These are phyloP conservation scores for Conomelus anceps DNA, from an alignment of 2,888 invertebrate species.

Conservation along the genomic window DNA sequence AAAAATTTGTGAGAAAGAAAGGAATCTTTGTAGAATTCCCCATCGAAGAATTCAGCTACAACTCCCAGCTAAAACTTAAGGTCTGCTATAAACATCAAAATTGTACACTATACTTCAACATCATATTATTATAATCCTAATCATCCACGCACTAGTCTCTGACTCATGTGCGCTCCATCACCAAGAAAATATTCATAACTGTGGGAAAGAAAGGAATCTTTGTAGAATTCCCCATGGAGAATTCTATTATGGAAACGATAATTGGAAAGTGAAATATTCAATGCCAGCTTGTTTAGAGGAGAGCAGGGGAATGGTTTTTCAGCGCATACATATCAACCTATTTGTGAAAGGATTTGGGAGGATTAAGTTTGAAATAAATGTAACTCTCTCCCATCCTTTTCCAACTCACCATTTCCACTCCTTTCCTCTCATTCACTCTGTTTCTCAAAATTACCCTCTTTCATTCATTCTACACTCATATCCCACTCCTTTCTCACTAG, in stretches of 20 bases:
- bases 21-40: neutral
- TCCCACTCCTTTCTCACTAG: neutral
- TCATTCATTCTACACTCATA: neutral
- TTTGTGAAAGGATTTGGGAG: neutral
- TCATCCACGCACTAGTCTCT: too few species aligned
- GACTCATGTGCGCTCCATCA: too few species aligned
- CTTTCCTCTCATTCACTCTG: too few species aligned
- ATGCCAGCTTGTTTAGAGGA: neutral
- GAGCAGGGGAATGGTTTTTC: neutral
- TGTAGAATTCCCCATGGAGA: neutral
- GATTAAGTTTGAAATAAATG: neutral
- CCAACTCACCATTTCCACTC: neutral
- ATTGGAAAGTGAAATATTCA: neutral
- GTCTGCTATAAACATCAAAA: too few species aligned
- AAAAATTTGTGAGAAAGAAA: too few species aligned
- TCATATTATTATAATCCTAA: too few species aligned
- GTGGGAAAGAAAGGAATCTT: too few species aligned
- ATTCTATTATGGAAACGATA: neutral
- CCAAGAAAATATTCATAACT: too few species aligned
- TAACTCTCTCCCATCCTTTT: neutral
- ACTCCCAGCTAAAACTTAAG: too few species aligned
- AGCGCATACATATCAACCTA: neutral
- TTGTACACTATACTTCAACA: too few species aligned
- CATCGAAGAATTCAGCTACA: neutral
- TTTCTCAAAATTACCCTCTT: neutral